phyloP scores from a whole-genome alignment of 2,888 invertebrate genomes.

The Yponomeuta malinellus region DNA sequence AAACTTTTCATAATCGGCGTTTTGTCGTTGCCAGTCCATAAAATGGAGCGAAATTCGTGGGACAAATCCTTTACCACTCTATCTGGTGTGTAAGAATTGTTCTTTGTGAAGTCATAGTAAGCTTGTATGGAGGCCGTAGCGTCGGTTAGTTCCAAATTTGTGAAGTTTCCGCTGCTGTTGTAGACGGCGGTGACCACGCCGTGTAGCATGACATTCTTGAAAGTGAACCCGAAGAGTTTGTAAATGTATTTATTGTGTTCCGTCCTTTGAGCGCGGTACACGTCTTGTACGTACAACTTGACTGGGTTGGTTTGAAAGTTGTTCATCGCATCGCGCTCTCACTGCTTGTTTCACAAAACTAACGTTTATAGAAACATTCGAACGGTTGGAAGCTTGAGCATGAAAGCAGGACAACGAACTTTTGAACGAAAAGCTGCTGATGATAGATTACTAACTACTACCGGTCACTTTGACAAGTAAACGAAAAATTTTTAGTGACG shows the following conservation, averaged over 20 bases:
- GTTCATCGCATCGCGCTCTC: neutral
- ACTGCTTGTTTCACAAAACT: neutral
- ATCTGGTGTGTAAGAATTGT: slow-evolving; percentile 35
- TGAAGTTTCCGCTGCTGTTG: slow-evolving; percentile 35
- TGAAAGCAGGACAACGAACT: neutral
- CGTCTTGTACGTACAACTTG: slow-evolving; percentile 62
- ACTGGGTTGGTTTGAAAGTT: slow-evolving; percentile 44
- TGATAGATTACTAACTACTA: neutral
- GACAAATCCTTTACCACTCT: slow-evolving; percentile 39
- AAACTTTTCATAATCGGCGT: slow-evolving; percentile 46
- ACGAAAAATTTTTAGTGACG: neutral
- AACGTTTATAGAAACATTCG: neutral
- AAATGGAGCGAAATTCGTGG: slow-evolving; percentile 36
- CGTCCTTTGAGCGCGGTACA: slow-evolving; percentile 53
- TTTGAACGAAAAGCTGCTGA: neutral
- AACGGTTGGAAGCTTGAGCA: neutral
- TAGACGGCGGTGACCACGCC: slow-evolving; percentile 55
- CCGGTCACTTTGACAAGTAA: neutral
- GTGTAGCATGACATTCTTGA: slow-evolving; percentile 63
- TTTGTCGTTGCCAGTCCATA: slow-evolving; percentile 43
- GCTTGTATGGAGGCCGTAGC: slow-evolving; percentile 56
- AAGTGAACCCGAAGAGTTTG: slow-evolving; percentile 50
- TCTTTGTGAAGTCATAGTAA: slow-evolving; percentile 50
- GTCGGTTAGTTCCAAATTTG: slow-evolving; percentile 57
- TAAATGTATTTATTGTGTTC: slow-evolving; percentile 53